A percentile compares a stretch with the other conserved stretches of the same genome.
phyloP scores from a whole-genome alignment of 2,113 vertebrate species.

The Clarias batrachus region DNA sequence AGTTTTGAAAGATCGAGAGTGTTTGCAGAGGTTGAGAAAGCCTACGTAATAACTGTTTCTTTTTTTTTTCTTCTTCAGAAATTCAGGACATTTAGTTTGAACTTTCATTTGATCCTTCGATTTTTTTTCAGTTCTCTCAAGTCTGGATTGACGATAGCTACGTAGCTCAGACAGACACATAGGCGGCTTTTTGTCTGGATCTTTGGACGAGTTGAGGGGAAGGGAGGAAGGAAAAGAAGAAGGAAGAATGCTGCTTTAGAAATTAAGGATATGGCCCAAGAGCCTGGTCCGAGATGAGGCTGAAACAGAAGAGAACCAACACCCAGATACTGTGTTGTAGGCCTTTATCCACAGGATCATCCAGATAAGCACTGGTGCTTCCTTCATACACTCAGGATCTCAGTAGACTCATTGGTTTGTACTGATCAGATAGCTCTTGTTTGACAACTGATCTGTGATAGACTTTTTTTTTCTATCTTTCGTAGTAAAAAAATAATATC shows the following conservation, averaged over 20 bases:
- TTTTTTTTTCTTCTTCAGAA: neutral
- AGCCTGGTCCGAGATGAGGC: conserved; percentile 1
- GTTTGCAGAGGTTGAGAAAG: conserved; percentile 11
- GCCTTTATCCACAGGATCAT: conserved; percentile 48
- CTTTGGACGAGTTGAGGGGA: neutral
- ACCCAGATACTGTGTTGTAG: conserved; percentile 31
- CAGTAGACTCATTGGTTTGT: conserved; percentile 60
- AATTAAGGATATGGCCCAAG: conserved; percentile 19
- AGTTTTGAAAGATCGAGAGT: conserved; percentile 12
- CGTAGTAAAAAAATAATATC: conserved; percentile 10
- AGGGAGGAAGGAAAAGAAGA: conserved; percentile 14
- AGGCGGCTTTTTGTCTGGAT: conserved; percentile 1
- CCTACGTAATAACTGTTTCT: conserved; percentile 3
- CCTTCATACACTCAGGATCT: conserved; percentile 56
- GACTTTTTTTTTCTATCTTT: conserved; percentile 2
- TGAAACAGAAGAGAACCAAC: conserved; percentile 32
- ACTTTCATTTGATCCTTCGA: conserved; percentile 40
- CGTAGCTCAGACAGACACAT: neutral
- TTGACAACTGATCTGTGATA: conserved; percentile 20
- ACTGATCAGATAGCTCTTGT: conserved; percentile 40
- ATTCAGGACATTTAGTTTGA: conserved; percentile 29
- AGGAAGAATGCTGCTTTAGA: conserved; percentile 47
- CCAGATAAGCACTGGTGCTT: conserved; percentile 59
- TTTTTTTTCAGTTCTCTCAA: conserved; percentile 27
- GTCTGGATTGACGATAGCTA: conserved; percentile 4